A percentile compares a stretch with the other conserved stretches of the same genome.
Evolutionary conservation across 2,113 vertebrate species (phyloP).

Genomic region (Neolamprologus modestus): DNA sequence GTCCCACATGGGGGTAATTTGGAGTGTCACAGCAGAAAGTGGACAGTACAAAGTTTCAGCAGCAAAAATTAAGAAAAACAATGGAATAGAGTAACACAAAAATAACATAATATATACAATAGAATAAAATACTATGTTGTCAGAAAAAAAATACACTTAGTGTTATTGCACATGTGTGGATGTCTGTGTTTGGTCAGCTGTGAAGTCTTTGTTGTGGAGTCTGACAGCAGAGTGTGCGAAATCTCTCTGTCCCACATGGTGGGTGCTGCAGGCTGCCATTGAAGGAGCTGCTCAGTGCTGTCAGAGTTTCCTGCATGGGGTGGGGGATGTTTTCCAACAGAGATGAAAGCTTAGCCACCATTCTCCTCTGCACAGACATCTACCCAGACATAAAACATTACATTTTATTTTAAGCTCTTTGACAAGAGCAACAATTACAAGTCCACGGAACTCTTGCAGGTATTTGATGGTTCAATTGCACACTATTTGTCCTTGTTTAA

Average conservation of each 20-base stretch:
- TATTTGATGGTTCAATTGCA: neutral
- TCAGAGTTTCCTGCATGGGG: neutral
- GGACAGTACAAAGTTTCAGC: neutral
- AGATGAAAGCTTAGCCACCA: neutral
- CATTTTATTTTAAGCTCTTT: neutral
- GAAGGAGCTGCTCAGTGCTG: neutral
- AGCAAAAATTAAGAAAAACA: neutral
- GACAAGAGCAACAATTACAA: neutral
- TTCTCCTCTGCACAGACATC: neutral
- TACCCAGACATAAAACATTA: neutral
- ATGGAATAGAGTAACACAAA: neutral
- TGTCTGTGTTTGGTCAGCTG: neutral
- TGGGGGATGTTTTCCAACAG: neutral
- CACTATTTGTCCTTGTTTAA: neutral
- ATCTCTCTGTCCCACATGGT: neutral
- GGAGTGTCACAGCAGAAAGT: neutral
- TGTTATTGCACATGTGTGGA: neutral
- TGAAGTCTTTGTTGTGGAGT: neutral
- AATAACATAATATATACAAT: neutral
- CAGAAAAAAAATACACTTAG: neutral
- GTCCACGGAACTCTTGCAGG: neutral
- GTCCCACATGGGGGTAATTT: neutral
- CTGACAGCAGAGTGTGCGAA: neutral
- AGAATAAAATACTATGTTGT: neutral
- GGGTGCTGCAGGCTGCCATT: neutral